phyloP scores from a whole-genome alignment of 1,140 invertebrate species.

The Drosophila rufa region DNA sequence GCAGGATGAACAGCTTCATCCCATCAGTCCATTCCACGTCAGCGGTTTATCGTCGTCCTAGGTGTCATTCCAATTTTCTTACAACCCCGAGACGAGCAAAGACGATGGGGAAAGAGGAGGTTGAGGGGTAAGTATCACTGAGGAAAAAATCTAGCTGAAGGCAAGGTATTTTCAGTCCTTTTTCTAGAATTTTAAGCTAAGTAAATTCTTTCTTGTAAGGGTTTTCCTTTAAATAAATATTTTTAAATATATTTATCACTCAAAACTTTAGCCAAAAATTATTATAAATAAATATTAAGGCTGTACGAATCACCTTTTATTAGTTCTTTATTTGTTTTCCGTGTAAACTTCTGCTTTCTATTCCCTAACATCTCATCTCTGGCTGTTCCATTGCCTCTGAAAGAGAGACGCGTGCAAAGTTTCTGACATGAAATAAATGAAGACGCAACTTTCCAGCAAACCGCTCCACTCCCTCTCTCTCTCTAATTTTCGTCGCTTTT shows the following conservation, averaged over 20 bases:
- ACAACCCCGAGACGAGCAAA: neutral
- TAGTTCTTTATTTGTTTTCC: neutral
- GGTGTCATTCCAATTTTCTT: constrained; percentile 38
- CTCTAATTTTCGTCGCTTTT: constrained; percentile 11
- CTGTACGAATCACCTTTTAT: no score
- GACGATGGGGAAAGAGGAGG: neutral
- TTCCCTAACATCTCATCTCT: constrained; percentile 7
- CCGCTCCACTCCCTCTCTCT: neutral
- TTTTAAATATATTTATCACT: no score
- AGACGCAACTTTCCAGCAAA: constrained; percentile 37
- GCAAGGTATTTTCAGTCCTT: no score
- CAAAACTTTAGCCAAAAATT: neutral
- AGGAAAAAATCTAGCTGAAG: no score
- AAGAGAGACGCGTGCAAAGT: constrained; percentile 39
- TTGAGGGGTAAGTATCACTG: neutral
- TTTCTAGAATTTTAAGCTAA: neutral
- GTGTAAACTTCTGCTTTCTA: neutral
- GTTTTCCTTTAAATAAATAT: no score
- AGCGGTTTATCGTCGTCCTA: constrained; percentile 32
- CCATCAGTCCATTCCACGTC: constrained; percentile 23
- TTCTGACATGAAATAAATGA: constrained; percentile 71
- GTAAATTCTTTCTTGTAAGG: no score
- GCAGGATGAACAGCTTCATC: constrained; percentile 5
- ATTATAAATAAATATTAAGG: neutral
- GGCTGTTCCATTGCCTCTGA: neutral